A percentile compares a stretch with the other conserved stretches of the same genome.
Conservation (phyloP, 2,888 invertebrate species). For the Ditula angustiorana region DNA sequence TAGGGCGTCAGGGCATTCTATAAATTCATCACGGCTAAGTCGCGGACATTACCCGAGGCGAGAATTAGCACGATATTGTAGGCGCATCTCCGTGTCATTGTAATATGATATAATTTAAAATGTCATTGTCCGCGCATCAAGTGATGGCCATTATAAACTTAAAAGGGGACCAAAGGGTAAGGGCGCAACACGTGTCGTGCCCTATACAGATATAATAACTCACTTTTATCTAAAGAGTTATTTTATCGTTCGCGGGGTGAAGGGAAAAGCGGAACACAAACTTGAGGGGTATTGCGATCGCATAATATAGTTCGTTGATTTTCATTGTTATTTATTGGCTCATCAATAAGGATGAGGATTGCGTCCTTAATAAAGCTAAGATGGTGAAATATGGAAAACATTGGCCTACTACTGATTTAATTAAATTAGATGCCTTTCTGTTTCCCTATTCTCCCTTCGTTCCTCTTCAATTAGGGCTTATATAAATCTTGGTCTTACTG, state of each 20-base stretch:
- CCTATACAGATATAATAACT: conserved; percentile 49
- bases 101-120: conserved; percentile 78
- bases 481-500: conserved; percentile 17
- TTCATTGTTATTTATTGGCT: conserved; percentile 30
- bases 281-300: conserved; percentile 7
- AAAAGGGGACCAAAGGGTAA: conserved; percentile 73
- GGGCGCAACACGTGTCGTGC: conserved; percentile 71
- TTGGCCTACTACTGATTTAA: conserved; percentile 13
- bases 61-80: conserved; percentile 70
- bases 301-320: conserved; percentile 27
- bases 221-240: conserved; percentile 35
- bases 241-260: conserved; percentile 26
- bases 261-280: conserved; percentile 20
- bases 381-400: conserved; percentile 23
- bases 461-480: conserved; percentile 24
- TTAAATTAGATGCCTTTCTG: conserved; percentile 20
- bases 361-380: conserved; percentile 1
- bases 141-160: conserved; percentile 62
- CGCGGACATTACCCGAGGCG: conserved; percentile 54
- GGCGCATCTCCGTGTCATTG: conserved; percentile 51
- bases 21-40: conserved; percentile 65
- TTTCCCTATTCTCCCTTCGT: not conserved
- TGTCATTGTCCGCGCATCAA: conserved; percentile 66
- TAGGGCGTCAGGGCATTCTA: conserved; percentile 61
- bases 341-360: conserved; percentile 25